Conservation (phyloP, 2,113 vertebrate species). For the Antigone vipio region DNA sequence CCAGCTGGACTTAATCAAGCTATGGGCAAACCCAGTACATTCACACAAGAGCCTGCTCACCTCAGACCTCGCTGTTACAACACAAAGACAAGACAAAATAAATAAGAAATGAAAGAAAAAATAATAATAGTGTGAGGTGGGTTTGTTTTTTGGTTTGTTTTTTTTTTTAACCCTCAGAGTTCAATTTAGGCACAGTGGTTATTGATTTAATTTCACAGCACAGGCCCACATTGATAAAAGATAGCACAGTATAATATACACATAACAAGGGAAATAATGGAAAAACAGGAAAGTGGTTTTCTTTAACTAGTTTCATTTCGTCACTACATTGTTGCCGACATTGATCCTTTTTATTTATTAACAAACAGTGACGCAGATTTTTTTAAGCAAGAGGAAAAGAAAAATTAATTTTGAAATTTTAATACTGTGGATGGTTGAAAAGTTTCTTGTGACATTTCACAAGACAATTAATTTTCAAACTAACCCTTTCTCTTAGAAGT, state of each 20-base stretch:
- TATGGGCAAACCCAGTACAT: rapidly evolving
- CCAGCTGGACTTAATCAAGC: neutral
- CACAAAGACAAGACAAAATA: neutral
- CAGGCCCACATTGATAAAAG: neutral
- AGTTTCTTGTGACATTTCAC: neutral
- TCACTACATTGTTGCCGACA: neutral
- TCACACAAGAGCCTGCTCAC: neutral
- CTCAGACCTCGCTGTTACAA: neutral
- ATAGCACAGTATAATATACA: neutral
- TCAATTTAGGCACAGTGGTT: neutral
- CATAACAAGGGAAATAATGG: neutral
- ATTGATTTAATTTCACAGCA: conserved; percentile 15
- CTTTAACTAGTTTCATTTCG: neutral
- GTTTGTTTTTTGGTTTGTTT: no score
- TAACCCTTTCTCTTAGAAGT: neutral
- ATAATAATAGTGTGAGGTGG: neutral
- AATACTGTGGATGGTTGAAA: neutral
- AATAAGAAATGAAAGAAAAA: neutral
- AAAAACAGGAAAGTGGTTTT: neutral
- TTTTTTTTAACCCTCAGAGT: neutral
- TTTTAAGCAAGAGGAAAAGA: neutral
- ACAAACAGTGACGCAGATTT: neutral
- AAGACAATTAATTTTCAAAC: neutral
- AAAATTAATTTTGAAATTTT: neutral
- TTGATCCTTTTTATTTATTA: neutral